Conservation (phyloP, 1,140 invertebrate species). For the Aphelinus atriplicis region DNA sequence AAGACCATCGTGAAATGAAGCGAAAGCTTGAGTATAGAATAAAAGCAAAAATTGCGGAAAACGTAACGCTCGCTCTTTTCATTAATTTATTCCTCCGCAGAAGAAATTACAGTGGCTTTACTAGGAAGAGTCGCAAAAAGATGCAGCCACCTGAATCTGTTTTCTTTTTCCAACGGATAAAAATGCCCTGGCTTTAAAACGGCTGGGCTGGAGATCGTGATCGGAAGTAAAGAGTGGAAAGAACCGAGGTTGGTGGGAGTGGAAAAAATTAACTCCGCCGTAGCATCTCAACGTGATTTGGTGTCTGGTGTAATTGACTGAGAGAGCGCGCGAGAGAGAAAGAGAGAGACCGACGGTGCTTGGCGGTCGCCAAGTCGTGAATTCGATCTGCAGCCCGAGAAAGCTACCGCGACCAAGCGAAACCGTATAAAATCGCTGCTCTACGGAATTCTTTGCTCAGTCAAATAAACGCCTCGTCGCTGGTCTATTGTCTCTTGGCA, state of each 20-base stretch:
- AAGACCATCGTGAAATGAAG: too few species aligned
- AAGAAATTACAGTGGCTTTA: neutral
- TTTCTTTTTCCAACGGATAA: conserved; percentile 4
- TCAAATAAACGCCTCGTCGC: neutral
- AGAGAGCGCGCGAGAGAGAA: conserved; percentile 6
- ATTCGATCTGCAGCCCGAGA: conserved; percentile 43
- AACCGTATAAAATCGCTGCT: conserved; percentile 55
- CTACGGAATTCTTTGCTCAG: conserved; percentile 38
- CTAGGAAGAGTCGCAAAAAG: conserved; percentile 3
- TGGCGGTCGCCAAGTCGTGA: conserved; percentile 16
- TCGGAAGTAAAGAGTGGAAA: conserved; percentile 27
- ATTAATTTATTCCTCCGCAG: neutral
- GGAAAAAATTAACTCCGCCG: too few species aligned
- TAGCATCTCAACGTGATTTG: too few species aligned
- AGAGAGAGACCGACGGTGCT: conserved; percentile 39
- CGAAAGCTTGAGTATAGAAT: neutral
- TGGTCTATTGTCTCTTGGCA: too few species aligned
- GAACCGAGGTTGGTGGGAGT: too few species aligned
- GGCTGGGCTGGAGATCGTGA: neutral
- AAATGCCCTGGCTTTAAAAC: neutral
- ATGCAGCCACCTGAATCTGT: neutral
- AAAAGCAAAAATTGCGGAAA: neutral
- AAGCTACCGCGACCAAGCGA: conserved; percentile 53
- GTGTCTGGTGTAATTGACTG: neutral
- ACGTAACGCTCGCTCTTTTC: neutral